These are phyloP conservation scores for Aphidius colemani DNA, from an alignment of 2,888 invertebrate species.

Conservation along the genomic window DNA sequence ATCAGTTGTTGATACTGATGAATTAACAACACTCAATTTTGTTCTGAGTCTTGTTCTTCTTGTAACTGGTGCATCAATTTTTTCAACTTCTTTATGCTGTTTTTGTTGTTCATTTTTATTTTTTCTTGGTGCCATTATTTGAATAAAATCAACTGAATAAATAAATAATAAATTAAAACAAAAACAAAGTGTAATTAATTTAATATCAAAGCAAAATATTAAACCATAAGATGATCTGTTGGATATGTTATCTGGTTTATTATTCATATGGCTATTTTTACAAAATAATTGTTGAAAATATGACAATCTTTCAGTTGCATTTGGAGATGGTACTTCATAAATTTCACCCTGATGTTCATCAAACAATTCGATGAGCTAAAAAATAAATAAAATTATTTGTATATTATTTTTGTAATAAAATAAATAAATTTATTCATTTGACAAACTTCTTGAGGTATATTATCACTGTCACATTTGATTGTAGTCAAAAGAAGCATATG, in stretches of 20 bases:
- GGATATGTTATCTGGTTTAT: slow-evolving; percentile 39
- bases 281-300: slow-evolving; percentile 52
- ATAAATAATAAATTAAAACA: neutral
- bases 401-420: neutral
- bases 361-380: slow-evolving; percentile 48
- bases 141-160: slow-evolving; percentile 37
- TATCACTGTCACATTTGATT: slow-evolving; percentile 41
- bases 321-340: slow-evolving; percentile 43
- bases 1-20: slow-evolving; percentile 29
- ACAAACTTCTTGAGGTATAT: slow-evolving; percentile 49
- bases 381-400: neutral
- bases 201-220: neutral
- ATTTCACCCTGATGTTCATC: slow-evolving; percentile 50
- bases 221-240: slow-evolving; percentile 48
- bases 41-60: slow-evolving; percentile 39
- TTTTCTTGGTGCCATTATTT: slow-evolving; percentile 35
- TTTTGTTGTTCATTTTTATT: slow-evolving; percentile 36
- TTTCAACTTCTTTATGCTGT: slow-evolving; percentile 30
- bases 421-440: no score
- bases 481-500: slow-evolving; percentile 52
- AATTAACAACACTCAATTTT: slow-evolving; percentile 41
- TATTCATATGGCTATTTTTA: slow-evolving; percentile 24
- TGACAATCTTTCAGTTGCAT: slow-evolving; percentile 42
- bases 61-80: slow-evolving; percentile 29
- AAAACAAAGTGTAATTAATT: neutral